Percentiles rank a stretch among this genome's conserved stretches.
These are phyloP conservation scores for Pomatorhinus ruficollis DNA, from an alignment of 2,113 vertebrate genomes.

Conservation along the genomic window DNA sequence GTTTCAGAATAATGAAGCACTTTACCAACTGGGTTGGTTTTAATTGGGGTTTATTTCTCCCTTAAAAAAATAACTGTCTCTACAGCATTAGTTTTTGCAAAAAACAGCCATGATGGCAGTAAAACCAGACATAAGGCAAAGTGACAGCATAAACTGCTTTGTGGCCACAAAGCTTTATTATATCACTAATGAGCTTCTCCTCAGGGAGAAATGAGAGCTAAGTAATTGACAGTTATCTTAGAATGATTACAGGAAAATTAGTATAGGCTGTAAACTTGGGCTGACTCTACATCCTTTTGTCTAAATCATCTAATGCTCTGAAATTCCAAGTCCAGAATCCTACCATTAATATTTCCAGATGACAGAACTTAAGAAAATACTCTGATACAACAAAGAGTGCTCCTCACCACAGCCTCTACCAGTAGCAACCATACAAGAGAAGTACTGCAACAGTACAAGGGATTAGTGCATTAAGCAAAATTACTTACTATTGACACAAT, in stretches of 20 bases:
- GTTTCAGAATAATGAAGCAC: not conserved
- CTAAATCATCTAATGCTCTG: not conserved
- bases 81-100: not conserved
- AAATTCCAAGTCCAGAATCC: not conserved
- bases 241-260: not conserved
- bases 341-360: not conserved
- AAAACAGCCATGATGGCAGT: not conserved
- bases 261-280: not conserved
- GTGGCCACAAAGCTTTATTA: not conserved
- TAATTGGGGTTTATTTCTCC: rapidly evolving
- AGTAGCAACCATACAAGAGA: not conserved
- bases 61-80: not conserved
- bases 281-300: not conserved
- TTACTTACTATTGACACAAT: not conserved
- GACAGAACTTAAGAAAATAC: not conserved
- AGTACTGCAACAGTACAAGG: not conserved
- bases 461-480: not conserved
- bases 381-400: not conserved
- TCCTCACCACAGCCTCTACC: not conserved
- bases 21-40: not conserved
- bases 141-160: not conserved
- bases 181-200: not conserved
- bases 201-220: not conserved
- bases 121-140: not conserved
- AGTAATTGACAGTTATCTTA: not conserved